A percentile compares a stretch with the other conserved stretches of the same genome.
Evolutionary conservation across 2,888 invertebrate genomes (phyloP).

Genomic region (Cyaniris semiargus): DNA sequence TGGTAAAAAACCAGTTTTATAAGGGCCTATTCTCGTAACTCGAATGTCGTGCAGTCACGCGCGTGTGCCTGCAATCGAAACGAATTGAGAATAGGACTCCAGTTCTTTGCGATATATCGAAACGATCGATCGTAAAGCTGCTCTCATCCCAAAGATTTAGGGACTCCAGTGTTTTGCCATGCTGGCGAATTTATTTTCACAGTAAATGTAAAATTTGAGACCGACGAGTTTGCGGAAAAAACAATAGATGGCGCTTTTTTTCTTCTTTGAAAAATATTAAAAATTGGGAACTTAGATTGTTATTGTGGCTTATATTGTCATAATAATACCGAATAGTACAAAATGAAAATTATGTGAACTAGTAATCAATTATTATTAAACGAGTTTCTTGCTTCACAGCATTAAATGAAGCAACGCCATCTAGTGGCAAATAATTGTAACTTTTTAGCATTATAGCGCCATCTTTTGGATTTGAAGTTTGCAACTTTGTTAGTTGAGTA

Average conservation of each 20-base stretch:
- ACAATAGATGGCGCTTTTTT: background rate
- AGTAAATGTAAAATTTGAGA: background rate
- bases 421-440: background rate
- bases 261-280: background rate
- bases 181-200: background rate
- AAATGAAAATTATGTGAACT: background rate
- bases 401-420: background rate
- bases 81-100: background rate
- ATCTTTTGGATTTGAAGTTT: background rate
- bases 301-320: background rate
- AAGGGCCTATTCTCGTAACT: background rate
- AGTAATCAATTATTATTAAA: background rate
- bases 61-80: too few relatives aligned
- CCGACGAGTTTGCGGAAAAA: background rate
- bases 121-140: background rate
- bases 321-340: slow-evolving; percentile 1
- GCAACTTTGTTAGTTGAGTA: background rate
- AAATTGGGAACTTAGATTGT: background rate
- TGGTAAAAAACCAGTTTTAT: background rate
- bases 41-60: background rate
- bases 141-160: background rate
- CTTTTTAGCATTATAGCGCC: background rate
- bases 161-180: slow-evolving; percentile 7
- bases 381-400: background rate
- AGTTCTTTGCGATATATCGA: background rate